Conservation (phyloP, 2,113 vertebrate genomes). For the Channa argus region DNA sequence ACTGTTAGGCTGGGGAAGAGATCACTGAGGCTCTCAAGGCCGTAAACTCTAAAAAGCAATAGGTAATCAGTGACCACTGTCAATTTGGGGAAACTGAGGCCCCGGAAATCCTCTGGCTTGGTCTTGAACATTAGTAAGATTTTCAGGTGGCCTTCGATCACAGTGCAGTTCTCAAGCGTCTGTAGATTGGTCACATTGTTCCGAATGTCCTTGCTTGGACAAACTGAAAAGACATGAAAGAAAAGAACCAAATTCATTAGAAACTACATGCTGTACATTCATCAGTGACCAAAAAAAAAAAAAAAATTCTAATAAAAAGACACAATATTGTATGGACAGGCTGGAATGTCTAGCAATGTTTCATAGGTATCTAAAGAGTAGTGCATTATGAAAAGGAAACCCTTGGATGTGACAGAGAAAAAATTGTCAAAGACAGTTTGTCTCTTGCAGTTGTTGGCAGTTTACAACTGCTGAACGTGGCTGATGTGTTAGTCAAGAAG, state of each 20-base stretch:
- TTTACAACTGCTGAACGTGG: slow-evolving; percentile 35
- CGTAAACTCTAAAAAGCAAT: slow-evolving; percentile 94
- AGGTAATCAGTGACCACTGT: slow-evolving; percentile 94
- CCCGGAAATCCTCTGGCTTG: slow-evolving; percentile 91
- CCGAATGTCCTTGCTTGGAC: slow-evolving; percentile 93
- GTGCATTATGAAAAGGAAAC: slow-evolving; percentile 1
- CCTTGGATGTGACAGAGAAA: slow-evolving; percentile 1
- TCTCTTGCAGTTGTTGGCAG: slow-evolving; percentile 16
- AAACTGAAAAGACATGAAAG: slow-evolving; percentile 82
- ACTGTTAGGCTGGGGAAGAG: slow-evolving; percentile 98
- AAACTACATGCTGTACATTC: background rate
- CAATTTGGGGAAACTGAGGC: slow-evolving; percentile 92
- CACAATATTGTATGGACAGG: background rate
- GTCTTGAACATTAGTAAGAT: slow-evolving; percentile 96
- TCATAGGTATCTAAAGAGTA: background rate
- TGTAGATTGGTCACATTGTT: slow-evolving; percentile 91
- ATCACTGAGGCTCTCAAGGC: slow-evolving; percentile 91
- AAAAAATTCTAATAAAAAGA: background rate
- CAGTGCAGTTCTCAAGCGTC: slow-evolving; percentile 91
- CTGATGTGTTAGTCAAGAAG: slow-evolving; percentile 29
- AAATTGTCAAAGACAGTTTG: slow-evolving; percentile 5
- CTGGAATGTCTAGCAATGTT: too few species aligned
- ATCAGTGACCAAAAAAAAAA: background rate
- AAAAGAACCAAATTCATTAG: slow-evolving; percentile 12
- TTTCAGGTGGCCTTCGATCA: slow-evolving; percentile 96